phyloP scores from a whole-genome alignment of 2,888 invertebrate species.

The Syritta pipiens region DNA sequence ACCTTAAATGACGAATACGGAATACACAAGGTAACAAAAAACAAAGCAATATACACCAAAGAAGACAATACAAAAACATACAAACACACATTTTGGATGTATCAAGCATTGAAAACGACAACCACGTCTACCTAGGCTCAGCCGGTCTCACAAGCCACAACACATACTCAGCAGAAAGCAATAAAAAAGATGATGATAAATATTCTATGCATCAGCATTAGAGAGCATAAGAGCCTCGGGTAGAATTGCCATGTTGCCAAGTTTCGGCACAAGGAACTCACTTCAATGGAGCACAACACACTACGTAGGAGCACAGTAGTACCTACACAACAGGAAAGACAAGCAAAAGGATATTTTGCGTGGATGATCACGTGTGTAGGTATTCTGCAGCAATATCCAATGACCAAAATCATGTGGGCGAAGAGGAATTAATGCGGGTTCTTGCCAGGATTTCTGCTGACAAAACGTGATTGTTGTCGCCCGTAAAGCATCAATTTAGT shows the following conservation, averaged over 20 bases:
- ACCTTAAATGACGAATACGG: conserved; percentile 14
- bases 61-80: conserved; percentile 24
- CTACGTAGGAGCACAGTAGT: conserved; percentile 4
- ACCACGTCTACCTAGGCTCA: conserved; percentile 21
- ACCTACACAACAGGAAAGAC: not conserved
- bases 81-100: conserved; percentile 25
- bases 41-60: conserved; percentile 15
- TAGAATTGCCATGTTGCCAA: conserved; percentile 47
- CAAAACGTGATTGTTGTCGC: conserved; percentile 44
- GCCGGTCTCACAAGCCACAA: conserved; percentile 13
- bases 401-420: conserved; percentile 44
- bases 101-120: conserved; percentile 19
- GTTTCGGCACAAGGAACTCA: conserved; percentile 33
- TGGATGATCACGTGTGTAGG: conserved; percentile 5
- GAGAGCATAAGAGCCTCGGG: conserved; percentile 26
- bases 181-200: conserved; percentile 33
- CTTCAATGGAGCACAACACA: conserved; percentile 8
- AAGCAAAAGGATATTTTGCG: conserved; percentile 32
- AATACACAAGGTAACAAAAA: conserved; percentile 18
- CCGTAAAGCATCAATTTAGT: conserved; percentile 48
- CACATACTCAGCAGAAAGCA: conserved; percentile 37
- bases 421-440: conserved; percentile 50
- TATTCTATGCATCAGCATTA: conserved; percentile 48
- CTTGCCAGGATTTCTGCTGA: conserved; percentile 28
- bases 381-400: conserved; percentile 11